A percentile compares a stretch with the other conserved stretches of the same genome.
Conservation (phyloP, 1,140 invertebrate genomes). For the Caerostris extrusa region DNA sequence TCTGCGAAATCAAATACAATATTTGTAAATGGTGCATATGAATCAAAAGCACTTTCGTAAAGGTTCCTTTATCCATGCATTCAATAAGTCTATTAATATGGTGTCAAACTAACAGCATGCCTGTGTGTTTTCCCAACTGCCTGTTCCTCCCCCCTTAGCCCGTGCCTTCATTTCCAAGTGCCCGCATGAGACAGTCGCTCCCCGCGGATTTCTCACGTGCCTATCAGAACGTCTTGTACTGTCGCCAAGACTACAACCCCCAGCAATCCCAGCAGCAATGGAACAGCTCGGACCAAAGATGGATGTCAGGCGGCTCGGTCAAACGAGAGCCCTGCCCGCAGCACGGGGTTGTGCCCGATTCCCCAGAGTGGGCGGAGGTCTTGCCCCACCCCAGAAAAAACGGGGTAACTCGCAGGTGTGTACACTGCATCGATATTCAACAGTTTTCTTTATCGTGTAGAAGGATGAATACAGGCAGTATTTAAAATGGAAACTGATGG, state of each 20-base stretch:
- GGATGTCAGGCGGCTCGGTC: slow-evolving; percentile 19
- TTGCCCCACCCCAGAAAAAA: slow-evolving; percentile 60
- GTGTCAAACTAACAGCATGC: slow-evolving; percentile 46
- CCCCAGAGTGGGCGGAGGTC: slow-evolving; percentile 62
- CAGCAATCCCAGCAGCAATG: slow-evolving; percentile 19
- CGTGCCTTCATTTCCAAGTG: slow-evolving; percentile 69
- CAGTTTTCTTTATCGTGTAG: no score
- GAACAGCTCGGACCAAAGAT: slow-evolving; percentile 42
- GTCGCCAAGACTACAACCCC: slow-evolving; percentile 44
- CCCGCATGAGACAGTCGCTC: slow-evolving; percentile 74
- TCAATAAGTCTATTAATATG: background rate
- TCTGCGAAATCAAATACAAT: no score
- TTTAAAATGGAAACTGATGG: no score
- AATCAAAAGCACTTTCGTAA: background rate
- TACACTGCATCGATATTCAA: background rate
- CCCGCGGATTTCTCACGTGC: slow-evolving; percentile 74
- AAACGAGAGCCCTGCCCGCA: slow-evolving; percentile 71
- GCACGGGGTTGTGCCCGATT: slow-evolving; percentile 66
- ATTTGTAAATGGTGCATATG: no score
- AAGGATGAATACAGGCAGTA: no score
- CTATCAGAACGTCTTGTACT: slow-evolving; percentile 75
- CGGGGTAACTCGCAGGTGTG: slow-evolving; percentile 56
- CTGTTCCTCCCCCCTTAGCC: slow-evolving; percentile 6
- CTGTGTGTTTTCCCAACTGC: background rate
- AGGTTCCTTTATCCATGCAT: background rate